These are phyloP conservation scores for Reinhardtius hippoglossoides DNA, from an alignment of 2,113 vertebrate genomes.

Conservation along the genomic window DNA sequence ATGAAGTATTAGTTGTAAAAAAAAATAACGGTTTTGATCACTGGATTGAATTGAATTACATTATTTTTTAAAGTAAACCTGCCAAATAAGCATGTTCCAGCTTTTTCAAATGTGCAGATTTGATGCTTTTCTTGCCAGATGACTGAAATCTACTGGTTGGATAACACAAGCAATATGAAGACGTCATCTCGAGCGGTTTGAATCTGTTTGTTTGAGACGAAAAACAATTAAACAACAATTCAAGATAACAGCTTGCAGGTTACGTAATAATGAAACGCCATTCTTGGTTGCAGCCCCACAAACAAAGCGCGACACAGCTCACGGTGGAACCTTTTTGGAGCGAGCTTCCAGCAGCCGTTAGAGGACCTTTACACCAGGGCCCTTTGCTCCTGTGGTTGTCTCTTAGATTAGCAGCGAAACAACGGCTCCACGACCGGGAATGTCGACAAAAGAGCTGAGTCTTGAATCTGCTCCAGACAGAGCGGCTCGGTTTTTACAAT, in stretches of 20 bases:
- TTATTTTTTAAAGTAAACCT: too few relatives aligned
- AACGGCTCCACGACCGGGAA: neutral
- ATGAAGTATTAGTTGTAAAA: too few relatives aligned
- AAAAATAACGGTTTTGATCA: too few relatives aligned
- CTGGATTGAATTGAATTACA: neutral
- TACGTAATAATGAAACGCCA: neutral
- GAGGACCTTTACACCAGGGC: neutral
- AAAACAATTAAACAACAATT: neutral
- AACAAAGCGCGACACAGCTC: neutral
- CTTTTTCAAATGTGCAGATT: too few relatives aligned
- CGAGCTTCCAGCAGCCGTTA: neutral
- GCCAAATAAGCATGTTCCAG: too few relatives aligned
- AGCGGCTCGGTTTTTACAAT: conserved; percentile 4
- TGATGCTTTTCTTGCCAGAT: too few relatives aligned
- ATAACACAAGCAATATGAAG: too few relatives aligned
- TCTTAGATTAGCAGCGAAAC: neutral
- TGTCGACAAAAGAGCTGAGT: neutral
- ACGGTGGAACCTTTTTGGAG: neutral
- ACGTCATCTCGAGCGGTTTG: too few relatives aligned
- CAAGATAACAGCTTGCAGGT: neutral
- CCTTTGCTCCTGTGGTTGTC: neutral
- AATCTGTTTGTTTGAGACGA: neutral
- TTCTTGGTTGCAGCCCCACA: neutral
- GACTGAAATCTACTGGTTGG: too few relatives aligned
- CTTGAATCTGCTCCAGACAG: neutral